Evolutionary conservation across 37 sponge, comb jelly and placozoan species (phyloP).

Genomic region (Aplysina aerophoba): DNA sequence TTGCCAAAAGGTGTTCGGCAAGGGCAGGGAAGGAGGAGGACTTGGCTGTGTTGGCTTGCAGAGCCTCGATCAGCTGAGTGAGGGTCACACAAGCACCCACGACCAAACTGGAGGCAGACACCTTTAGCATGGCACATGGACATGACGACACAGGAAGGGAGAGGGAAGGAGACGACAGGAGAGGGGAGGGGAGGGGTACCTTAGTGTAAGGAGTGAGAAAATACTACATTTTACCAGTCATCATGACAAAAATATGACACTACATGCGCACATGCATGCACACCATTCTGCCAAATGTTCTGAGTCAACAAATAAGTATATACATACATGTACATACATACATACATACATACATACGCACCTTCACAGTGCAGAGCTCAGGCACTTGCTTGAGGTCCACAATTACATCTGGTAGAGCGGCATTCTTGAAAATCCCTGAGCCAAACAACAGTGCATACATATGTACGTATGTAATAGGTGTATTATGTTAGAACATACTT

Average conservation of each 20-base stretch:
- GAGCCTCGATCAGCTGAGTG: conserved; percentile 46
- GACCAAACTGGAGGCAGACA: conserved; percentile 27
- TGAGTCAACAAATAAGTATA: too few species aligned
- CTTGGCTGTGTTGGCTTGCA: conserved; percentile 41
- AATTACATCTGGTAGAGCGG: conserved; percentile 28
- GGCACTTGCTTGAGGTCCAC: conserved; percentile 53
- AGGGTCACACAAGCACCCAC: conserved; percentile 70
- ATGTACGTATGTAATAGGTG: background rate
- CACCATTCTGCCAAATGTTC: too few species aligned
- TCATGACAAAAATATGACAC: too few species aligned
- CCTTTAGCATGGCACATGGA: too few species aligned
- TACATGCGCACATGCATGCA: too few species aligned
- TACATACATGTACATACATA: too few species aligned
- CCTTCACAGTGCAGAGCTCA: conserved; percentile 47
- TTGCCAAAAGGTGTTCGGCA: conserved; percentile 51
- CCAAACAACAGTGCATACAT: background rate
- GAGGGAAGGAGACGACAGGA: background rate
- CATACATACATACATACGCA: background rate
- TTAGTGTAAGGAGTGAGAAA: background rate
- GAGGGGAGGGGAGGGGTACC: background rate
- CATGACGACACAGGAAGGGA: too few species aligned
- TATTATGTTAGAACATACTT: too few species aligned
- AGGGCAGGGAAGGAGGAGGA: conserved; percentile 46
- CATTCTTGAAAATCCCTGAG: conserved; percentile 58
- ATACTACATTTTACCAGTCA: too few species aligned